Conservation (phyloP, 1,140 invertebrate species). For the Littorina saxatilis region DNA sequence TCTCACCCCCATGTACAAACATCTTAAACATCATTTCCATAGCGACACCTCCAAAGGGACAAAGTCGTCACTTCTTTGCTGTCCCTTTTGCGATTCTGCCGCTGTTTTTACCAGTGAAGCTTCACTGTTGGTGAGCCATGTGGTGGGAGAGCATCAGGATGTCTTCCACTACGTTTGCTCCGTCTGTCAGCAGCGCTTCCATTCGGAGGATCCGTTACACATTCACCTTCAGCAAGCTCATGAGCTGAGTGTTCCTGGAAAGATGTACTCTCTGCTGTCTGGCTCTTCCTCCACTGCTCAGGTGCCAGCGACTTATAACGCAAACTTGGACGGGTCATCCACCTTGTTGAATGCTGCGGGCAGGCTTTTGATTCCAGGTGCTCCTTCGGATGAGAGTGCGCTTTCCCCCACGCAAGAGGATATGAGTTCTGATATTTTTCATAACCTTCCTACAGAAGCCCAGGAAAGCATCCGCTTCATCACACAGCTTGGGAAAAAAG, state of each 20-base stretch:
- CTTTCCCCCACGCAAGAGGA: no score
- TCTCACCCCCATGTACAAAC: not conserved
- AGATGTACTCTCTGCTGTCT: no score
- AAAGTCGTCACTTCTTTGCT: not conserved
- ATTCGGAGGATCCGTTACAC: not conserved
- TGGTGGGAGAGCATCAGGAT: not conserved
- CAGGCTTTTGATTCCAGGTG: no score
- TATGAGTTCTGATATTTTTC: not conserved
- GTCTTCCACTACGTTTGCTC: not conserved
- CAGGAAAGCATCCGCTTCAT: not conserved
- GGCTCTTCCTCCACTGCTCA: no score
- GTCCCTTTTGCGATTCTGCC: not conserved
- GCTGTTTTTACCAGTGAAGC: not conserved
- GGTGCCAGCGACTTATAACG: no score
- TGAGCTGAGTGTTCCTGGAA: no score
- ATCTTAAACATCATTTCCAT: not conserved
- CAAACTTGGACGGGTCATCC: no score
- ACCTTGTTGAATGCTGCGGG: no score
- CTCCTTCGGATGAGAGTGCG: no score
- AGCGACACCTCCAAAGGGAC: not conserved
- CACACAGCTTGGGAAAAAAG: not conserved
- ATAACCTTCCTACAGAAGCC: not conserved
- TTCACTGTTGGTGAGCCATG: not conserved
- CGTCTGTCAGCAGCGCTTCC: not conserved
- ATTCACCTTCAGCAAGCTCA: not conserved